A percentile compares a stretch with the other conserved stretches of the same genome.
Evolutionary conservation across 2,113 vertebrate species (phyloP).

Genomic region (Plecturocebus donacophilus): DNA sequence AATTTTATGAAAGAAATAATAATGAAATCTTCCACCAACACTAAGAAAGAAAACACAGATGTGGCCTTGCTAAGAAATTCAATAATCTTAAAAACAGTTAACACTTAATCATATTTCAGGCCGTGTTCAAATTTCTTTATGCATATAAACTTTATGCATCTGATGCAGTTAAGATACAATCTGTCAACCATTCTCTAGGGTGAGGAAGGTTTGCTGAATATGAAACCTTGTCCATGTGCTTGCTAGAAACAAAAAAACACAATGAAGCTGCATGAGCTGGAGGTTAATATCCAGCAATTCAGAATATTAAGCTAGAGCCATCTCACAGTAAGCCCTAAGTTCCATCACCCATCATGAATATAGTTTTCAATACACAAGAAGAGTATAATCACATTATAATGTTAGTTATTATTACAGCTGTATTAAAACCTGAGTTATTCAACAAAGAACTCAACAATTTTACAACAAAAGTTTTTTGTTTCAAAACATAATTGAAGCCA

Average conservation of each 20-base stretch:
- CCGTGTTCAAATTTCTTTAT: not conserved
- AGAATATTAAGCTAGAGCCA: not conserved
- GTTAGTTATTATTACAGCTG: not conserved
- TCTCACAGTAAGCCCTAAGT: not conserved
- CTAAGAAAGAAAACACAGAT: not conserved
- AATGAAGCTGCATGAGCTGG: not conserved
- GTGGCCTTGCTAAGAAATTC: not conserved
- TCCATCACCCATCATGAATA: not conserved
- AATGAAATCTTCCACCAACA: not conserved
- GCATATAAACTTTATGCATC: not conserved
- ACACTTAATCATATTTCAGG: not conserved
- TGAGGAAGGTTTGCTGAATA: not conserved
- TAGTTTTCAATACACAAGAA: not conserved
- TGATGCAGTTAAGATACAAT: not conserved
- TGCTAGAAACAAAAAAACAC: not conserved
- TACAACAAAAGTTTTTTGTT: not conserved
- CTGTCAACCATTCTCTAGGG: not conserved
- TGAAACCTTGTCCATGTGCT: not conserved
- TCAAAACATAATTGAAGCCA: not conserved
- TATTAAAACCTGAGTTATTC: not conserved
- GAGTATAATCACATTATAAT: conserved; percentile 24
- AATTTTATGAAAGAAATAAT: not conserved
- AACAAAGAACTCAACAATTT: not conserved
- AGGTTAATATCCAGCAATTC: not conserved
- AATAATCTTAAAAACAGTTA: not conserved